These are phyloP conservation scores for Palythoa grandiflora DNA, from an alignment of 92 coral and sea anemone genomes.

Conservation along the genomic window DNA sequence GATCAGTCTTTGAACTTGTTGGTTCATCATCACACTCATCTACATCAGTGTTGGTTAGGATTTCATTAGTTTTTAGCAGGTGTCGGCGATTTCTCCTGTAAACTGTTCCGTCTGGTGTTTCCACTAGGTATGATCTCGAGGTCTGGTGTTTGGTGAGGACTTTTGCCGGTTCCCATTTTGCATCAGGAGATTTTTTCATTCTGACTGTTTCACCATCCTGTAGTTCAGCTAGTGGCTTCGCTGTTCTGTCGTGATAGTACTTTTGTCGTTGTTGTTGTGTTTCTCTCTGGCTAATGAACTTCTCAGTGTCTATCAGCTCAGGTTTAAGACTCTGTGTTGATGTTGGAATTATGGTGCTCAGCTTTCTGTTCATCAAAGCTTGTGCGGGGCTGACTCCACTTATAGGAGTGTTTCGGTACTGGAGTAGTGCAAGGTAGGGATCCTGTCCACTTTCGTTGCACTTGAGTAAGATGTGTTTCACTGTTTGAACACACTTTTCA, in stretches of 20 bases:
- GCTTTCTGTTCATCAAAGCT: slow-evolving; percentile 43
- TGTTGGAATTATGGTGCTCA: slow-evolving; percentile 29
- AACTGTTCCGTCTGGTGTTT: slow-evolving; percentile 31
- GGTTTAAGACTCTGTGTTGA: background rate
- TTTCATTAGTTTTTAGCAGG: slow-evolving; percentile 38
- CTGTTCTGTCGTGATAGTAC: slow-evolving; percentile 17
- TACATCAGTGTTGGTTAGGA: background rate
- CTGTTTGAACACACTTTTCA: slow-evolving; percentile 68
- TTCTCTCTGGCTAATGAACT: slow-evolving; percentile 1
- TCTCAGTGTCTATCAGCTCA: background rate
- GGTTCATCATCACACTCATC: slow-evolving; percentile 4
- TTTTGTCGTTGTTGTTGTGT: slow-evolving; percentile 44
- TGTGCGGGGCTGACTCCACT: slow-evolving; percentile 64
- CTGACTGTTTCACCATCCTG: slow-evolving; percentile 14
- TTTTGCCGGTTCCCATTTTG: slow-evolving; percentile 40
- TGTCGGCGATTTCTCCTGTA: slow-evolving; percentile 41
- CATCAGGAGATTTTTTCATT: background rate
- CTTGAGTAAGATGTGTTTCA: slow-evolving; percentile 47
- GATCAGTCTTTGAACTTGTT: background rate
- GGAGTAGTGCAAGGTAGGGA: slow-evolving; percentile 59
- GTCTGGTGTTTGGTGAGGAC: slow-evolving; percentile 20
- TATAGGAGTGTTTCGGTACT: slow-evolving; percentile 63
- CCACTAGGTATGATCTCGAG: slow-evolving; percentile 35
- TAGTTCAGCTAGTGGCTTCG: slow-evolving; percentile 13
- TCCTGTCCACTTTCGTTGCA: slow-evolving; percentile 42